Evolutionary conservation across 1,140 invertebrate species (phyloP).

Genomic region (Drosophila baimaii): DNA sequence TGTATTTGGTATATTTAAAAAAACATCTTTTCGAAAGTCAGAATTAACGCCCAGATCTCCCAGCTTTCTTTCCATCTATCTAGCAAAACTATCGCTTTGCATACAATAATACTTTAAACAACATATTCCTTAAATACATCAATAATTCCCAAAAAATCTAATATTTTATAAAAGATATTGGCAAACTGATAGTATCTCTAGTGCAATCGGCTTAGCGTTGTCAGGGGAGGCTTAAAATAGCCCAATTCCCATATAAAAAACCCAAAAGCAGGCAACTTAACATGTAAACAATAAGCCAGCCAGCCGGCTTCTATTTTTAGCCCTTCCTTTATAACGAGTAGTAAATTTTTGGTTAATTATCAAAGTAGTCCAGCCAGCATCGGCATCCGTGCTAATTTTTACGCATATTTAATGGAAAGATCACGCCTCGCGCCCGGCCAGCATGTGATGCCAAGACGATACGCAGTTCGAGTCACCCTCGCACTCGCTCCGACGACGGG

Average conservation of each 20-base stretch:
- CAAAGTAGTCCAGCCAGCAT: constrained; percentile 35
- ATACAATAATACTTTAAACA: too few relatives aligned
- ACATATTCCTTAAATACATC: not conserved
- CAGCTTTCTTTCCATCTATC: too few relatives aligned
- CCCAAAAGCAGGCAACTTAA: not conserved
- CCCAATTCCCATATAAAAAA: constrained; percentile 15
- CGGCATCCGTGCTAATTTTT: constrained; percentile 42
- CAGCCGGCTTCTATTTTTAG: constrained; percentile 43
- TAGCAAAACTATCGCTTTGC: too few relatives aligned
- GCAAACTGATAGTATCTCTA: not conserved
- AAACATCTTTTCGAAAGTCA: not conserved
- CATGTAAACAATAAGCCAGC: constrained; percentile 33
- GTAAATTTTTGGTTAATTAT: constrained; percentile 54
- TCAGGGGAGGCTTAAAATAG: constrained; percentile 4
- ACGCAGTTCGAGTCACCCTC: constrained; percentile 30
- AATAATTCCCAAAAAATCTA: not conserved
- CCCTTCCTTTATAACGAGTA: constrained; percentile 25
- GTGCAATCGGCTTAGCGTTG: not conserved
- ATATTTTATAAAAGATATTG: too few relatives aligned
- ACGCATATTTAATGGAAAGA: constrained; percentile 45
- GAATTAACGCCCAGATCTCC: not conserved
- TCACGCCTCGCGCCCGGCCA: constrained; percentile 35
- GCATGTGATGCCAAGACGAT: constrained; percentile 48
- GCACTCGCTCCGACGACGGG: not conserved
- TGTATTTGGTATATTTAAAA: too few relatives aligned